These are phyloP conservation scores for Hormiphora californensis DNA, from an alignment of 37 sponge, comb jelly and placozoan genomes.

Conservation along the genomic window DNA sequence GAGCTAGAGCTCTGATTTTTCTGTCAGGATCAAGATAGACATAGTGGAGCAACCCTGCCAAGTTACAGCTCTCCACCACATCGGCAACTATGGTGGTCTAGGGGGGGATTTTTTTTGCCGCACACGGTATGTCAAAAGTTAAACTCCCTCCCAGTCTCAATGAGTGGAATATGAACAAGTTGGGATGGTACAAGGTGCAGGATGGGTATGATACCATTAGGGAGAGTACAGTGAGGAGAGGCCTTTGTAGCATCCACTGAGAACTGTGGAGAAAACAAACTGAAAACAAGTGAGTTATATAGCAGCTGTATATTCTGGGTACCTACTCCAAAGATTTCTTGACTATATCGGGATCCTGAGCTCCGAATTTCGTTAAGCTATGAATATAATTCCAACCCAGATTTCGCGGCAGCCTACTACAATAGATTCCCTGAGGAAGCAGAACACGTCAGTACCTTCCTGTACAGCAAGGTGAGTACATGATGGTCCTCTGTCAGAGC, in stretches of 20 bases:
- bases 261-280: slow-evolving; percentile 12
- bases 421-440: slow-evolving; percentile 11
- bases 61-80: too few relatives aligned
- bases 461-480: background rate
- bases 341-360: too few relatives aligned
- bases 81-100: too few relatives aligned
- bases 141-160: slow-evolving; percentile 6
- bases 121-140: too few relatives aligned
- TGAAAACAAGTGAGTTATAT: slow-evolving; percentile 10
- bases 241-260: slow-evolving; percentile 2
- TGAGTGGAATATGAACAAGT: slow-evolving; percentile 51
- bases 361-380: too few relatives aligned
- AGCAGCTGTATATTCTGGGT: too few relatives aligned
- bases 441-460: background rate
- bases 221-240: slow-evolving; percentile 13
- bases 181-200: slow-evolving; percentile 45
- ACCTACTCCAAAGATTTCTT: background rate
- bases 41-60: too few relatives aligned
- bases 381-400: background rate
- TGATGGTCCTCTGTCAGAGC: background rate
- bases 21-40: too few relatives aligned
- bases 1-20: too few relatives aligned
- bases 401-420: slow-evolving; percentile 47
- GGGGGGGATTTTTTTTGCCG: too few relatives aligned
- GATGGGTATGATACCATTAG: slow-evolving; percentile 26